Percentiles rank a stretch among this genome's conserved stretches.
These are phyloP conservation scores for Isotomurus palustris DNA, from an alignment of 2,888 invertebrate genomes.

Conservation along the genomic window DNA sequence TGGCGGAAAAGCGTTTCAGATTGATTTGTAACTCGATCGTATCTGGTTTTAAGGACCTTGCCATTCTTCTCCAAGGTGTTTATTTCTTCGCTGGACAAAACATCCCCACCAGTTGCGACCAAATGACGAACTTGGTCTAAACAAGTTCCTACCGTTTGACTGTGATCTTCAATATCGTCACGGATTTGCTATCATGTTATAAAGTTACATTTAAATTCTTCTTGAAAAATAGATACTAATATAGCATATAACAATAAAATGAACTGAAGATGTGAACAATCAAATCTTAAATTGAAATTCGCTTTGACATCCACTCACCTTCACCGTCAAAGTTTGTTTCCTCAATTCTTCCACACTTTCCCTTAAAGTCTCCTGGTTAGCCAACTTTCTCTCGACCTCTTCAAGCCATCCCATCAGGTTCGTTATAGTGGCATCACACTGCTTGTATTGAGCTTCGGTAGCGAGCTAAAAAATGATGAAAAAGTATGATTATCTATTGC, in stretches of 20 bases:
- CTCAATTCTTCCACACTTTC: conserved; percentile 80
- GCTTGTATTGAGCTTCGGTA: conserved; percentile 87
- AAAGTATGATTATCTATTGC: not conserved
- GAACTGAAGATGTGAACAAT: conserved; percentile 1
- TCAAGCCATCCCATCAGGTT: conserved; percentile 83
- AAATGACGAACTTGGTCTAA: conserved; percentile 86
- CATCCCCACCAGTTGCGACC: conserved; percentile 82
- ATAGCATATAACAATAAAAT: not conserved
- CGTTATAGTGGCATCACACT: conserved; percentile 79
- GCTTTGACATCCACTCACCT: conserved; percentile 56
- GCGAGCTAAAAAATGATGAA: conserved; percentile 68
- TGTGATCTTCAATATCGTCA: conserved; percentile 82
- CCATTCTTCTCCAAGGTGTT: conserved; percentile 81
- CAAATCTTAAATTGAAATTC: conserved; percentile 1
- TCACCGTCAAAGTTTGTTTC: conserved; percentile 82
- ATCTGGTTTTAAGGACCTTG: conserved; percentile 73
- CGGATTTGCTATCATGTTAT: conserved; percentile 76
- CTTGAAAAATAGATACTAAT: conserved; percentile 1
- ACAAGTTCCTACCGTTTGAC: conserved; percentile 75
- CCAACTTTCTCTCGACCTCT: conserved; percentile 75
- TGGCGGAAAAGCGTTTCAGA: conserved; percentile 72
- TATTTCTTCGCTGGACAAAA: conserved; percentile 87
- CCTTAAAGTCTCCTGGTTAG: conserved; percentile 77
- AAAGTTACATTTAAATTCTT: conserved; percentile 1
- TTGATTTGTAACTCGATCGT: conserved; percentile 74